A percentile compares a stretch with the other conserved stretches of the same genome.
Conservation (phyloP, 1,140 invertebrate genomes). For the Drosophila bocki region DNA sequence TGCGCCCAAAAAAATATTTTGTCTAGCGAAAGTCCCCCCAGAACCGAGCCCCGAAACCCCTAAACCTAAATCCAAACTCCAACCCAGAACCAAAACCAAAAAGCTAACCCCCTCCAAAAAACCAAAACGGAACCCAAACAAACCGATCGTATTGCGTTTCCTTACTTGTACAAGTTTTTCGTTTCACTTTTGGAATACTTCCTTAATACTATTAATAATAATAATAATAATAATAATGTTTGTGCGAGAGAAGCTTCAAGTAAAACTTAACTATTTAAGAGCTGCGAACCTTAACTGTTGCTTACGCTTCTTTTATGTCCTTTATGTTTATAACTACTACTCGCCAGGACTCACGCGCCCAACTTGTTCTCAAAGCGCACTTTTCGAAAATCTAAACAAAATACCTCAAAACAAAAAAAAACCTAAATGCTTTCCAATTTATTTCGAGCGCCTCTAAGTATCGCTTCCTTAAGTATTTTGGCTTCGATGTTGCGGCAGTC, state of each 20-base stretch:
- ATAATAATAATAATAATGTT: constrained; percentile 7
- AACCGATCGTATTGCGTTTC: constrained; percentile 40
- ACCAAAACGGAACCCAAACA: constrained; percentile 29
- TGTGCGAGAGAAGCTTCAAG: constrained; percentile 45
- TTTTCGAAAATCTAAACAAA: constrained; percentile 15
- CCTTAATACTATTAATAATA: background rate
- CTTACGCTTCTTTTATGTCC: constrained; percentile 44
- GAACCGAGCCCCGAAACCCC: background rate
- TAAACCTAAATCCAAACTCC: constrained; percentile 15
- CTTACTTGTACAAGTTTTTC: constrained; percentile 31
- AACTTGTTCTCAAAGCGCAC: constrained; percentile 39
- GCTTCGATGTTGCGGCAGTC: constrained; percentile 67
- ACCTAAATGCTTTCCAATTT: constrained; percentile 41
- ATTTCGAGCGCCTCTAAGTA: constrained; percentile 64
- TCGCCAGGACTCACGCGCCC: constrained; percentile 44
- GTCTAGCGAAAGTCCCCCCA: constrained; percentile 42
- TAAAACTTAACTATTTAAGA: constrained; percentile 49
- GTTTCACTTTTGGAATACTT: constrained; percentile 34
- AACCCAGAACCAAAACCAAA: constrained; percentile 26
- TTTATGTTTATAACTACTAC: constrained; percentile 26
- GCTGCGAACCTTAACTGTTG: constrained; percentile 46
- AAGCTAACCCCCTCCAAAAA: constrained; percentile 8
- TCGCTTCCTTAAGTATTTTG: constrained; percentile 68
- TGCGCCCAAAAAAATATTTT: constrained; percentile 62
- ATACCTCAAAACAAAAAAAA: background rate